Base-by-base conservation (phyloP, 92 coral and sea anemone genomes). In the Heliopora coerulea region DNA sequence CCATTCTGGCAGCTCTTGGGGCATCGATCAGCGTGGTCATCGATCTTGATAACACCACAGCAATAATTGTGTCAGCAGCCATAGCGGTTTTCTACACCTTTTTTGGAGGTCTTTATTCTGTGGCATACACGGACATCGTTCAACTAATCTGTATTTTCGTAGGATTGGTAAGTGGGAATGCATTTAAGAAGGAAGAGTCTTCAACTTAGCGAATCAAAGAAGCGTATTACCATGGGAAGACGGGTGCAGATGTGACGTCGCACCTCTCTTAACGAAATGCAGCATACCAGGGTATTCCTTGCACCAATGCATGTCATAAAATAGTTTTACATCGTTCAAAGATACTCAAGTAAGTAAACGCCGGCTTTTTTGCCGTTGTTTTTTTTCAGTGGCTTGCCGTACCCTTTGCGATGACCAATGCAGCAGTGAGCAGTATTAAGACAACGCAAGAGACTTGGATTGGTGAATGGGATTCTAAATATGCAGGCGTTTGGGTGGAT, bases 71-170 rank as follows among this genome's bases (percentile, higher is more conserved):
- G 18, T 81, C 85, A 17, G 85, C 80, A 21, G 70, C 80, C 14
- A 81, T 81, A 21, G 85, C 85, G 0, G 75, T 81, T 27, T 37
- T 62, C 72, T 81, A 81, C 75, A 81, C 85, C n/a, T 63, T 81
- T 39, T 63, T 73, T 33, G 85, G 85, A 54, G 85, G 85, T 8
- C 75, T 81, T 10, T 81, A 81, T 64, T 73, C 85, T 28, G 85
- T 81, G 6, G 85, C 80, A 3, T 81, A 81, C 66, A 81, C 85
- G 7, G 85, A 81, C 20, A 54, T 81, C 44, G 78, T 81, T 23
- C 85, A 81, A 19, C 40, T 81, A 40, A 65, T 81, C 1, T 81
- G 85, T 27, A 81, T 81, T 34, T 69, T 81, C 57, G 39, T 81
- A 12, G 85, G 85, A 15, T 58, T 81, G 85, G 85, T 81, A 64